Evolutionary conservation across 2,797 vertebrate genomes (phyloP).

Genomic region (Ctenochaetus hawaiiensis): DNA sequence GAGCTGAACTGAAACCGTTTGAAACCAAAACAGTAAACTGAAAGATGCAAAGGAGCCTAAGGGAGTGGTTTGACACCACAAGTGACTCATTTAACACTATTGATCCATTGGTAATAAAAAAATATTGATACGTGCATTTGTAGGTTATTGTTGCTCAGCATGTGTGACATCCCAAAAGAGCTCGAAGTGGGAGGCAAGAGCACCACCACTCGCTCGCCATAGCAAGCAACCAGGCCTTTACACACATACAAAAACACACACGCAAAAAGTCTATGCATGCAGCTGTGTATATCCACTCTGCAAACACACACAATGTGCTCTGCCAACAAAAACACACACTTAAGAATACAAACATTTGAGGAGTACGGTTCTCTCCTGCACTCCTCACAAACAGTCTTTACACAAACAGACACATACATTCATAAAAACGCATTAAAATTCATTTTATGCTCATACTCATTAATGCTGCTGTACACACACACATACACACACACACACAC

Average conservation of each 20-base stretch:
- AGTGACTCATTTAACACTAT: neutral
- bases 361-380: neutral
- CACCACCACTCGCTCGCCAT: neutral
- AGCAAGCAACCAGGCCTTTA: neutral
- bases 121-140: neutral
- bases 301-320: constrained; percentile 2
- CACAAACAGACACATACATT: neutral
- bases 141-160: neutral
- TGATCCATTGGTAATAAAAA: neutral
- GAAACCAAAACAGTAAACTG: neutral
- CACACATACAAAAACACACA: constrained; percentile 9
- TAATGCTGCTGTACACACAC: neutral
- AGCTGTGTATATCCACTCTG: constrained; percentile 17
- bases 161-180: neutral
- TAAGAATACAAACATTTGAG: neutral
- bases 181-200: neutral
- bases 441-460: constrained; percentile 7
- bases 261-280: constrained; percentile 9
- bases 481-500: too few species aligned
- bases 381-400: neutral
- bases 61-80: neutral
- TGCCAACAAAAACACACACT: constrained; percentile 2
- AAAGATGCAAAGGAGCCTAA: neutral
- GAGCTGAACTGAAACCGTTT: too few species aligned
- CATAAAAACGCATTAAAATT: constrained; percentile 13